Evolutionary conservation across 2,797 vertebrate genomes (phyloP).

Genomic region (Sebastes minor): DNA sequence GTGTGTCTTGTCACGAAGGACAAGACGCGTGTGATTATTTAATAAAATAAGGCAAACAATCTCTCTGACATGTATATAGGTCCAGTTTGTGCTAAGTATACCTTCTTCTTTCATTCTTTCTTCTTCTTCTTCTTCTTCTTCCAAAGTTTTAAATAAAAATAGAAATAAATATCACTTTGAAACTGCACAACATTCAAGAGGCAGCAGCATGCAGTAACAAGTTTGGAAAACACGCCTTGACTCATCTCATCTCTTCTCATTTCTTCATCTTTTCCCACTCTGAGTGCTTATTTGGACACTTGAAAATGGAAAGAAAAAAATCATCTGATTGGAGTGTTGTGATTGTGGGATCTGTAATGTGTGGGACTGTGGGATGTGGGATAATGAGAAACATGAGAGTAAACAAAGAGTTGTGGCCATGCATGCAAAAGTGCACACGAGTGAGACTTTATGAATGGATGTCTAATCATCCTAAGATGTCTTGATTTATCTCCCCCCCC

Average conservation of each 20-base stretch:
- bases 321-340: slow-evolving; percentile 17
- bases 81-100: not conserved
- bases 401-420: slow-evolving; percentile 3
- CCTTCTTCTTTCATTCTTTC: not conserved
- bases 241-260: slow-evolving; percentile 5
- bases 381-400: not conserved
- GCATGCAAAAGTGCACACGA: slow-evolving; percentile 33
- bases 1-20: not conserved
- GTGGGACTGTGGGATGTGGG: slow-evolving; percentile 16
- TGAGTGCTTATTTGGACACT: slow-evolving; percentile 19
- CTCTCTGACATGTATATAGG: not conserved
- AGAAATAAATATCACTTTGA: slow-evolving; percentile 18
- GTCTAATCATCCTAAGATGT: slow-evolving; percentile 56
- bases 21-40: too few relatives aligned
- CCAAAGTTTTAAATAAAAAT: not conserved
- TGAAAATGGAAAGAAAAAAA: slow-evolving; percentile 18
- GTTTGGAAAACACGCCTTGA: slow-evolving; percentile 5
- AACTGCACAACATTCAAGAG: slow-evolving; percentile 7
- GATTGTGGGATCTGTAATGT: slow-evolving; percentile 17
- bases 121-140: not conserved
- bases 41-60: too few relatives aligned
- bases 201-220: not conserved
- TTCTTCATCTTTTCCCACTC: not conserved
- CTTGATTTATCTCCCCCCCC: slow-evolving; percentile 55
- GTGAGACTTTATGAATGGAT: slow-evolving; percentile 43